Base-by-base conservation (phyloP, 2,888 invertebrate species). In the Dendrolimus pini region DNA sequence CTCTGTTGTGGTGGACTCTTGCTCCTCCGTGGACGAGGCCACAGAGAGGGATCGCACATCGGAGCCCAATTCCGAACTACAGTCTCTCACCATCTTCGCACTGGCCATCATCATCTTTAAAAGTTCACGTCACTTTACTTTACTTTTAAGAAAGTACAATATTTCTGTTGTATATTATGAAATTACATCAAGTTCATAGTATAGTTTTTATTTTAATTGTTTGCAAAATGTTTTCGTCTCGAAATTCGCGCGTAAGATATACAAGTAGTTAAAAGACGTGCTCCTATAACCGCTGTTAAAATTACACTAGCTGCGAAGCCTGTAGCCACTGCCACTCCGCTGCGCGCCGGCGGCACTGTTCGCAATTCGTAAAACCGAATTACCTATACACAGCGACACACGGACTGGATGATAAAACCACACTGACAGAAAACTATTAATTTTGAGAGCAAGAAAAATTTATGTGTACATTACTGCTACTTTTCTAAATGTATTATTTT, bases 1-100 rank as follows among this genome's bases (percentile, higher is more conserved):
- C 62, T 92, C 92, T 12, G 92, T 92, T 62, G 91, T 88, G 61
- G 91, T 89, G 58, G 91, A 91, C 41, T 91, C 92, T 67, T 91
- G 91, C 66, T 92, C 91, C 69, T 92, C 92, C 54, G 89, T 92
- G 42, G 92, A 92, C 30, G 92, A 92, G 8, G 91, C 86, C 66
- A 91, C 83, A 54, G 91, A 91, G 58, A 91, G 74, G 55, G 91
- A 91, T 60, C 91, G 77, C 66, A 91, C 85, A 59, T 91, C 91
- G 12, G 90, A 86, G 66, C 91, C 86, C 64, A 91, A 74, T 60
- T 91, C 91, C 59, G 91, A 89, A 75, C 90, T 91, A 74, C 91
- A 91, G 74, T 91, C 91, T 74, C 91, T 79, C 79, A 91, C 88
- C 77, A 91, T 72, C 72, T 91, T 91, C 55, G 91, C 89, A 87